Evolutionary conservation across 2,888 invertebrate species (phyloP).

Genomic region (Oligia strigilis): DNA sequence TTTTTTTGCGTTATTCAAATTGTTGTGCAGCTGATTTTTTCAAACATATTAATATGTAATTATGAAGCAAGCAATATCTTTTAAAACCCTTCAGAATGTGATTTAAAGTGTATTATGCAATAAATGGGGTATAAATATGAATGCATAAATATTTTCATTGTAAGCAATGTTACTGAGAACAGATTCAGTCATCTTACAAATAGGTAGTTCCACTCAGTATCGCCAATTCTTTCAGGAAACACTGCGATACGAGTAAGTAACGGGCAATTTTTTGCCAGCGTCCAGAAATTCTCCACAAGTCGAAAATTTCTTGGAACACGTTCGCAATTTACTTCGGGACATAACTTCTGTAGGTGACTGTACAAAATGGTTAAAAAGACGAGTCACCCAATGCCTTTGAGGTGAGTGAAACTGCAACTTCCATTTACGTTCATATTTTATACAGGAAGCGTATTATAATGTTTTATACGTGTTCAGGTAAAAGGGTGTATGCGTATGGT

Average conservation of each 20-base stretch:
- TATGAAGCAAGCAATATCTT: no score
- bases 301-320: background rate
- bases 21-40: no score
- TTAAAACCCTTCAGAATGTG: background rate
- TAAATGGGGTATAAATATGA: background rate
- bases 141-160: background rate
- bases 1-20: no score
- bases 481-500: constrained; percentile 32
- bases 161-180: background rate
- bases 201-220: background rate
- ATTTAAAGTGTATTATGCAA: background rate
- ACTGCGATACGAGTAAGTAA: background rate
- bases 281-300: background rate
- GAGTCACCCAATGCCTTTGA: constrained; percentile 43
- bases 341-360: constrained; percentile 32
- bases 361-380: constrained; percentile 41
- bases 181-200: background rate
- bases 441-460: constrained; percentile 38
- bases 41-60: no score
- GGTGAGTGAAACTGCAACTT: constrained; percentile 45
- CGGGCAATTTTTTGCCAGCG: background rate
- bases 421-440: constrained; percentile 55
- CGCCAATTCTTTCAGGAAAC: background rate
- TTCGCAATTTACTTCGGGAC: constrained; percentile 7
- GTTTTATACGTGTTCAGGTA: constrained; percentile 36